Base-by-base conservation (phyloP, 2,888 invertebrate genomes). In the Drosophila merina region DNA sequence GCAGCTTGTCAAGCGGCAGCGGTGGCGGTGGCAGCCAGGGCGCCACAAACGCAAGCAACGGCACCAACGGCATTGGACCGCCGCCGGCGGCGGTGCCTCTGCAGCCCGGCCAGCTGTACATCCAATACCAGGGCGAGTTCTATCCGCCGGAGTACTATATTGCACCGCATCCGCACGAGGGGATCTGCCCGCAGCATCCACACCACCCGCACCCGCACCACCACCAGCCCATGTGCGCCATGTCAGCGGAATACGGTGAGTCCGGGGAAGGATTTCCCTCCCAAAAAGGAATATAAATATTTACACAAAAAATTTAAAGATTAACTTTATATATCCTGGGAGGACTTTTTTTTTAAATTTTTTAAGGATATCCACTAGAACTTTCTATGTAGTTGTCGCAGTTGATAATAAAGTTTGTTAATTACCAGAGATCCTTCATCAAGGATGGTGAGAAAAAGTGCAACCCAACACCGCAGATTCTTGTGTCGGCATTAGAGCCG, bases 191-290 rank as follows among this genome's bases (percentile, higher is more conserved):
- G 77, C 94, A 95, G 72, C 93, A 93, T 90, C 78, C 89, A 50
- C 89, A 90, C 69, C 89, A 83, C 63, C 83, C 79, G 51, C 87
- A 84, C 60, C 77, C 85, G 63, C 84, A 85, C 62, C 84, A 89
- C 60, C 94, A 94, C 88, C 94, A 94, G 93, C 91, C 94, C 93
- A 94, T 95, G 93, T 95, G 95, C 92, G 93, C 95, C 75, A 93
- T 95, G 91, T 95, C 95, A 88, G 93, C 95, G 86, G 95, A 95
- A 91, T 95, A 94, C 92, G 95, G 96, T 96, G 92, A 93, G 94
- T 87, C 42, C 6, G 20, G 20, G 14, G 14, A 8, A 20, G 0
- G 1, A 20, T 20, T 9, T 42, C 7, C 20, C 14, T 14, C 28
- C 28, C 20, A 20, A 20, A 8, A 14, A 7, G 14, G 5, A 40